Conservation (phyloP, 2,888 invertebrate genomes). For the Stratiomys singularior region DNA sequence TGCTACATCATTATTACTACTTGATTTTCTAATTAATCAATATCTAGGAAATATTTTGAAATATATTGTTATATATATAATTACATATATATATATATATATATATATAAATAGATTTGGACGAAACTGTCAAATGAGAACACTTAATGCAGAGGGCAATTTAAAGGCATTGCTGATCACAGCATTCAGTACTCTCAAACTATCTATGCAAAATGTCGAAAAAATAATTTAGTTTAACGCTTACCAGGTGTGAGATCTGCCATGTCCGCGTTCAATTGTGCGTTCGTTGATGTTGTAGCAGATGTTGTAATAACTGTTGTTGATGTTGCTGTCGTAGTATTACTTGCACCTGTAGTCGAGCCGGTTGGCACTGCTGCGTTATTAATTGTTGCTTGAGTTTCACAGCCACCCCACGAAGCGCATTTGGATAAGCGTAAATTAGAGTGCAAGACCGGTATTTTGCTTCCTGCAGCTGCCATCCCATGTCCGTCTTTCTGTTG, state of each 20-base stretch:
- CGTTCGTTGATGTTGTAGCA: conserved; percentile 56
- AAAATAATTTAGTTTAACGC: conserved; percentile 48
- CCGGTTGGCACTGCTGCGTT: conserved; percentile 61
- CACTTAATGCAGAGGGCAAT: neutral
- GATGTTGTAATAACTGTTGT: conserved; percentile 37
- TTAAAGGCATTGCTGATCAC: neutral
- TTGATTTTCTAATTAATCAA: conserved; percentile 40
- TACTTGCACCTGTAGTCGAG: conserved; percentile 55
- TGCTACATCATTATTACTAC: conserved; percentile 30
- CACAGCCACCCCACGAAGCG: conserved; percentile 76
- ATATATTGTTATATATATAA: neutral
- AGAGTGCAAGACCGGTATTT: conserved; percentile 72
- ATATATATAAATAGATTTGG: neutral
- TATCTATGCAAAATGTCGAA: neutral
- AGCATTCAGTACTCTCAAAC: no score
- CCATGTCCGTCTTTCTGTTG: neutral
- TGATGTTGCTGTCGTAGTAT: conserved; percentile 3
- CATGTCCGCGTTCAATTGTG: conserved; percentile 61
- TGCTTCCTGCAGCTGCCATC: conserved; percentile 63
- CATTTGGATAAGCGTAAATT: conserved; percentile 74
- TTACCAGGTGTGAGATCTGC: conserved; percentile 71
- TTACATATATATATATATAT: no score
- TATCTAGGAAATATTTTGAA: conserved; percentile 37
- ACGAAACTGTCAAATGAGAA: neutral
- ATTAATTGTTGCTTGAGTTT: conserved; percentile 59